A percentile compares a stretch with the other conserved stretches of the same genome.
Conservation (phyloP, 1,140 invertebrate genomes). For the Cryptotermes secundus region DNA sequence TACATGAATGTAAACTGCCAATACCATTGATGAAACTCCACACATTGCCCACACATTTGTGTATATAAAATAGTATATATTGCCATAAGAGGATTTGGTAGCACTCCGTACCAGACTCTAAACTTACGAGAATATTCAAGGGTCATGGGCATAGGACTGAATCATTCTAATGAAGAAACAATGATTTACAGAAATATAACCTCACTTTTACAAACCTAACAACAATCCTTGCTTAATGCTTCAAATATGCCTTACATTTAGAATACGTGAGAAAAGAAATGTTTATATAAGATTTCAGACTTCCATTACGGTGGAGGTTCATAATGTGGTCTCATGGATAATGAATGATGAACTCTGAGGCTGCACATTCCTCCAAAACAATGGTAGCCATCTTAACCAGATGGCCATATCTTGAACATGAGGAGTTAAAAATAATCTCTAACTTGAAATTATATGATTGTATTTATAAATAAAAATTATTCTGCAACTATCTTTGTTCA, state of each 20-base stretch:
- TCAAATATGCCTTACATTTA: too few species aligned
- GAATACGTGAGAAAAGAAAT: too few species aligned
- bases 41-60: neutral
- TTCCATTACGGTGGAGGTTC: neutral
- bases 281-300: too few species aligned
- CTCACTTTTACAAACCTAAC: neutral
- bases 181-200: neutral
- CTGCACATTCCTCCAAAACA: too few species aligned
- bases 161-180: neutral
- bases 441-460: neutral
- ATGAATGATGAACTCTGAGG: too few species aligned
- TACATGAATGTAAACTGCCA: neutral
- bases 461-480: neutral
- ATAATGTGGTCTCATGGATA: neutral
- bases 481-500: neutral
- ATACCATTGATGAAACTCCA: neutral
- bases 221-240: too few species aligned
- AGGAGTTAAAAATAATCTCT: too few species aligned
- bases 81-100: neutral
- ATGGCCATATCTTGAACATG: too few species aligned
- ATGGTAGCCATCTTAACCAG: too few species aligned
- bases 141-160: neutral
- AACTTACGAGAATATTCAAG: too few species aligned
- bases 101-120: too few species aligned
- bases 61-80: too few species aligned